Percentiles rank a stretch among this genome's conserved stretches.
These are phyloP conservation scores for Virgularia gustaviana DNA, from an alignment of 92 coral and sea anemone genomes.

Conservation along the genomic window DNA sequence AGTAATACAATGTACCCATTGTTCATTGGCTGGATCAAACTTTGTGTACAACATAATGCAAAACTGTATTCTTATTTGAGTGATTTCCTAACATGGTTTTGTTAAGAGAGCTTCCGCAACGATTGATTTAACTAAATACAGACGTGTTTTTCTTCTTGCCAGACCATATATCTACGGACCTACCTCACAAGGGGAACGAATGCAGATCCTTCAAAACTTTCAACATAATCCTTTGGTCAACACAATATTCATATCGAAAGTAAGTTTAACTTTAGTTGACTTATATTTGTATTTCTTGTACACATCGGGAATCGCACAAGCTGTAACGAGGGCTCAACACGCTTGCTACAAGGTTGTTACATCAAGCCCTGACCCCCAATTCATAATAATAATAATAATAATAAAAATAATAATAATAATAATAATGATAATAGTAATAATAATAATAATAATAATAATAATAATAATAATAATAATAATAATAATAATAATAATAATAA, in stretches of 20 bases:
- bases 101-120: neutral
- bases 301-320: neutral
- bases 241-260: slow-evolving; percentile 95
- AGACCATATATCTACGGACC: slow-evolving; percentile 99
- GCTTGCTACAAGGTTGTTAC: too few species aligned
- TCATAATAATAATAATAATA: too few species aligned
- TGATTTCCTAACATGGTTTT: neutral
- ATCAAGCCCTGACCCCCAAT: too few species aligned
- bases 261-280: slow-evolving; percentile 17
- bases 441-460: too few species aligned
- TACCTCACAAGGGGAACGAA: slow-evolving; percentile 92
- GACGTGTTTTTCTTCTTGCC: neutral
- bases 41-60: neutral
- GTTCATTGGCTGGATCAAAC: too few species aligned
- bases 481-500: too few species aligned
- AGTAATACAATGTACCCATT: too few species aligned
- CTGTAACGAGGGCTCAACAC: too few species aligned
- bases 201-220: slow-evolving; percentile 92
- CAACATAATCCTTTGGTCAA: slow-evolving; percentile 97
- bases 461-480: too few species aligned
- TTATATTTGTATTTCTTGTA: neutral
- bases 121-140: neutral
- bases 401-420: too few species aligned
- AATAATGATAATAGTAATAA: too few species aligned
- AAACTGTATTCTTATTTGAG: neutral